Conservation (phyloP, 2,888 invertebrate genomes). For the Andrena bicolor region DNA sequence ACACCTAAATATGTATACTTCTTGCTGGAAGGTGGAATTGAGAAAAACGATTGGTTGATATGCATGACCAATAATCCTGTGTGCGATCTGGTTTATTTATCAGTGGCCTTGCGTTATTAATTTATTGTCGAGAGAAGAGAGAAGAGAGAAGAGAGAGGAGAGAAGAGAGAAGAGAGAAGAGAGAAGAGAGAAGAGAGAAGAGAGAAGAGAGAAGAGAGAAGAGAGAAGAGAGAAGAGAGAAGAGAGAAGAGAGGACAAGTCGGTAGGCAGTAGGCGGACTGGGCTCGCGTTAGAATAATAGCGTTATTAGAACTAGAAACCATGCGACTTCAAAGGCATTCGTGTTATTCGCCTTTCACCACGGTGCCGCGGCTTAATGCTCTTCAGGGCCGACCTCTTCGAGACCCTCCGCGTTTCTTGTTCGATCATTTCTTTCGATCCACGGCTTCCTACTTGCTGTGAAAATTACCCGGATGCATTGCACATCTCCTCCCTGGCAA, state of each 20-base stretch:
- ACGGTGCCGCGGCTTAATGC: slow-evolving; percentile 48
- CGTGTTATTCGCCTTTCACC: slow-evolving; percentile 71
- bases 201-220: not conserved
- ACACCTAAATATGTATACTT: not conserved
- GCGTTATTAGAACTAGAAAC: slow-evolving; percentile 68
- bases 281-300: slow-evolving; percentile 60
- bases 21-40: not conserved
- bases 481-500: not conserved
- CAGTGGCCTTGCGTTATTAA: slow-evolving; percentile 28
- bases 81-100: slow-evolving; percentile 24
- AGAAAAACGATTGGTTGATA: slow-evolving; percentile 6
- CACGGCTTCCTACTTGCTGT: slow-evolving; percentile 7
- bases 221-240: not conserved
- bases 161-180: not conserved
- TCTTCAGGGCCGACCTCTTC: slow-evolving; percentile 65
- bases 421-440: slow-evolving; percentile 36
- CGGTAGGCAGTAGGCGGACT: slow-evolving; percentile 51
- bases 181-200: not conserved
- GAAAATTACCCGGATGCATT: slow-evolving; percentile 22
- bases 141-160: not conserved
- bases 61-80: slow-evolving; percentile 11
- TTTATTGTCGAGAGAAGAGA: slow-evolving; percentile 1
- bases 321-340: slow-evolving; percentile 66
- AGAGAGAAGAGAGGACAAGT: slow-evolving; percentile 38
- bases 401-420: slow-evolving; percentile 46